A percentile compares a stretch with the other conserved stretches of the same genome.
These are phyloP conservation scores for Solea solea DNA, from an alignment of 2,113 vertebrate genomes.

Conservation along the genomic window DNA sequence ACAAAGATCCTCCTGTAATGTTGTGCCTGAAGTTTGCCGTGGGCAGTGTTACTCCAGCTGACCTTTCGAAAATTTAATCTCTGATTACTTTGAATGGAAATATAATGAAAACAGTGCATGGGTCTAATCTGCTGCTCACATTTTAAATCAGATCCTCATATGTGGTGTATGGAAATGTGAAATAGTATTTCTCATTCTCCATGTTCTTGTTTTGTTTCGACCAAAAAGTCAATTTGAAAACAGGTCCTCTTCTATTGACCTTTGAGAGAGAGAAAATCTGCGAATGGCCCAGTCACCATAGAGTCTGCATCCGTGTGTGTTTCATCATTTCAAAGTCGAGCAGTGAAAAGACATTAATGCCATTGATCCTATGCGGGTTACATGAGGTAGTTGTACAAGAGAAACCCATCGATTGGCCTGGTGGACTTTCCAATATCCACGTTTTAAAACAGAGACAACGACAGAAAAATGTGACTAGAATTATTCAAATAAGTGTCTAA, in stretches of 20 bases:
- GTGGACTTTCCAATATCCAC: slow-evolving; percentile 7
- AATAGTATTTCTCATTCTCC: slow-evolving; percentile 30
- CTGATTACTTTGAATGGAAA: slow-evolving; percentile 60
- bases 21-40: slow-evolving; percentile 47
- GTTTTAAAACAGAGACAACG: not conserved
- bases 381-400: not conserved
- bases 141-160: slow-evolving; percentile 29
- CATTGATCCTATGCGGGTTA: not conserved
- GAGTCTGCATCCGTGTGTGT: not conserved
- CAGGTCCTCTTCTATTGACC: slow-evolving; percentile 49
- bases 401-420: slow-evolving; percentile 5
- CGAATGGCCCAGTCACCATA: slow-evolving; percentile 3
- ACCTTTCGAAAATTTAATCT: slow-evolving; percentile 75
- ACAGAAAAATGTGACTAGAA: slow-evolving; percentile 35
- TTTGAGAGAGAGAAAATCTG: slow-evolving; percentile 46
- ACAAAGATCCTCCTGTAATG: slow-evolving; percentile 49
- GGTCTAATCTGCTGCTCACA: slow-evolving; percentile 24
- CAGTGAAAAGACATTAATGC: not conserved
- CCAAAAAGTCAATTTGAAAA: slow-evolving; percentile 51
- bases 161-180: slow-evolving; percentile 37
- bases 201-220: slow-evolving; percentile 28
- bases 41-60: slow-evolving; percentile 57
- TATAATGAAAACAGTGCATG: slow-evolving; percentile 52
- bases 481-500: slow-evolving; percentile 51
- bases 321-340: slow-evolving; percentile 8